Evolutionary conservation across 2,113 vertebrate species (phyloP).

Genomic region (Leucosticte australis): DNA sequence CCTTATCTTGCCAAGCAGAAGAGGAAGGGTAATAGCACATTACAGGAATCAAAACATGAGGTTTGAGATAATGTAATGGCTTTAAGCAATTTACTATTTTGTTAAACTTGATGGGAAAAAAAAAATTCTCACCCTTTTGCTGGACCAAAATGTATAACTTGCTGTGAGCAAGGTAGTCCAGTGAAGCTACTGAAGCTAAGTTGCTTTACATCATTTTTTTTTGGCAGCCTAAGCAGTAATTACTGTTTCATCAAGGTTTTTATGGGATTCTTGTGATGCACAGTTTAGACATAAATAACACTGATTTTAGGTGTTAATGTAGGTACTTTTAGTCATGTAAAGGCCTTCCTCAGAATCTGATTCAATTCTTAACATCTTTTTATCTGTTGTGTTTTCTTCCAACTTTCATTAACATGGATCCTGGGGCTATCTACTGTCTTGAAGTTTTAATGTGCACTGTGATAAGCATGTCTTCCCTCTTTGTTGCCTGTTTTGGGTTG

Average conservation of each 20-base stretch:
- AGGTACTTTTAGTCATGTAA: neutral
- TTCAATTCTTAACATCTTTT: neutral
- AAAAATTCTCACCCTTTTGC: neutral
- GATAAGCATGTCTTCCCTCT: neutral
- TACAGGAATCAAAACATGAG: neutral
- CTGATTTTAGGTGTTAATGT: neutral
- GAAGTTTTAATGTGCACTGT: constrained; percentile 32
- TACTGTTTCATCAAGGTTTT: constrained; percentile 23
- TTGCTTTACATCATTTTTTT: neutral
- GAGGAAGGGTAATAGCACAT: neutral
- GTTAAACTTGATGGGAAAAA: neutral
- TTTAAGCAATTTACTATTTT: neutral
- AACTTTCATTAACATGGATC: constrained; percentile 32
- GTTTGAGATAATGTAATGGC: neutral
- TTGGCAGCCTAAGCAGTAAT: constrained; percentile 23
- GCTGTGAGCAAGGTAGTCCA: neutral
- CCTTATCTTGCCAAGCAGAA: constrained; percentile 17
- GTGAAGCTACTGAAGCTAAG: neutral
- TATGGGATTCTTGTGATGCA: neutral
- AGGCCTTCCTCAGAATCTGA: neutral
- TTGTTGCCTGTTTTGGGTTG: neutral
- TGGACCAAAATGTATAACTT: neutral
- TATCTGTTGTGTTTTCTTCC: constrained; percentile 34
- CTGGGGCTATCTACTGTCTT: constrained; percentile 36
- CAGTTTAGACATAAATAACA: neutral